Base-by-base conservation (phyloP, 2,797 vertebrate species). In the Menidia menidia region DNA sequence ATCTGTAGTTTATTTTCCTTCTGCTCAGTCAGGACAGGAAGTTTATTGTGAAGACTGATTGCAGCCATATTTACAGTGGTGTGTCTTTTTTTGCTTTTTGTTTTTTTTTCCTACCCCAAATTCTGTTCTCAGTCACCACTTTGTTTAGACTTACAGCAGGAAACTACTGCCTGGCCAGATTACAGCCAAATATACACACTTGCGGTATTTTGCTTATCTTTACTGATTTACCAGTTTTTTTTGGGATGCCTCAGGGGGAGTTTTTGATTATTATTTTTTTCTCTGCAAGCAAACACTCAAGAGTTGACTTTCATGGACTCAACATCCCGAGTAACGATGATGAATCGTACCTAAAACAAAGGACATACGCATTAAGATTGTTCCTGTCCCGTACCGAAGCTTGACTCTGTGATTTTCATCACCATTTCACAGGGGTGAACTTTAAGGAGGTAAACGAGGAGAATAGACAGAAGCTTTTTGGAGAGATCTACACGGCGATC, bases 361-460 rank as follows among this genome's bases (percentile, higher is more conserved):
- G 77, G 79, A 75, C 72, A 80, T 76, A 52, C 77, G 51, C 25
- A 60, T 60, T 42, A 15, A 75, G 47, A 19, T 53, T 57, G 47
- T 68, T 50, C 30, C 58, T 11, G 14, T 69, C 75, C 79, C 18
- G 59, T 45, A 59, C 32, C 30, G 45, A 62, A 67, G 19, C 44
- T 14, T 73, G 44, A 75, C 78, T 85, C 16, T 60, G 1, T 64
- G 33, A 33, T 2, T 33, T 84, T 63, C 42, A 52, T 67, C 32
- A 41, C 19, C 13, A 41, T 68, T 75, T 77, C 53, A 43, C 89
- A 99, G 97, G 96, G 75, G 97, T 98, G 89, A 98, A 99, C 93
- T 99, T 97, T 90, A 97, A 97, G 91, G 96, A 97, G 86, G 96
- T 97, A 92, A 98, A 97, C 73, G 96, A 97, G 77, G 97, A 96